Base-by-base conservation (phyloP, 2,113 vertebrate genomes). In the Salminus brasiliensis region DNA sequence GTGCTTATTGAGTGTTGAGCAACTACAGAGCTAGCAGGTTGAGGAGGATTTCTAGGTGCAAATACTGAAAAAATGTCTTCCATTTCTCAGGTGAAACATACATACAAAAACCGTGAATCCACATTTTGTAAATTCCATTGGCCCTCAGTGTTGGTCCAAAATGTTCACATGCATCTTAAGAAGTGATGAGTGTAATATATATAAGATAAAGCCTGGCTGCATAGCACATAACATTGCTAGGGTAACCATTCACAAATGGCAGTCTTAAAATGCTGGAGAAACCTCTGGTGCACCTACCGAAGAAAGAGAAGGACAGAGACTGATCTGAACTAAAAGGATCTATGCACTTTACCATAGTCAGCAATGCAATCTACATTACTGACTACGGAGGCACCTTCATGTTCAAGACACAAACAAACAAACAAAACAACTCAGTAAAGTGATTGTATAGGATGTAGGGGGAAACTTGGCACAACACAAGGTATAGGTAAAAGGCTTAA, bases 401-500 rank as follows among this genome's bases (percentile, higher is more conserved):
- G 1, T 4, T 70, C n/a, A 30, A 16, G 18, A 34, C 30, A 25
- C 2, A n/a, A 39, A 68, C 10, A 47, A 63, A 43, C 41, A 23
- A 57, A 4, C 32, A 49, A 0, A 29, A 75, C 23, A 30, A 63
- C 36, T 70, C 47, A 72, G 39, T 41, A 3, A 9, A 39, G 32
- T 68, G 43, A 21, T 52, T 30, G 8, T 65, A n/a, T 4, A 74
- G 55, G 76, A 60, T 2, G 23, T 66, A 27, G 63, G 68, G 30
- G 27, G 69, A 43, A 66, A 71, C 62, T 53, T 80, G 83, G 72
- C 72, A 82, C 67, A 53, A 81, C 77, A 68, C 27, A 79, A 78
- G 36, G 68, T 21, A 49, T 12, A 21, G 47, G 5, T 34, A 57
- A 67, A 70, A 74, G 6, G 7, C 23, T 53, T 32, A 49, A 65